Evolutionary conservation across 2,113 vertebrate genomes (phyloP).

Genomic region (Polypterus bichir): DNA sequence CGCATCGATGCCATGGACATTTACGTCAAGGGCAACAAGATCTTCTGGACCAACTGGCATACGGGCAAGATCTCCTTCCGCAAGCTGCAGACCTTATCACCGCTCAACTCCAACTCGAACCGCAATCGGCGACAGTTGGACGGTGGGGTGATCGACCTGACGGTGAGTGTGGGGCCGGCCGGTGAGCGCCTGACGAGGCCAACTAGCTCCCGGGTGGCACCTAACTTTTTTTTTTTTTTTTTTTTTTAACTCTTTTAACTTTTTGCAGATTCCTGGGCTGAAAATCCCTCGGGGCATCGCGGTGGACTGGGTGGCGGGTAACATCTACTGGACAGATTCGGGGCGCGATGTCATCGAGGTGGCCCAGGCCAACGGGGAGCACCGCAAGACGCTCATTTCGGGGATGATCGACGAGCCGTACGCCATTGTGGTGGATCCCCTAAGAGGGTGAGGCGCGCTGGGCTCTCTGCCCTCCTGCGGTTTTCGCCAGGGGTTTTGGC

Average conservation of each 20-base stretch:
- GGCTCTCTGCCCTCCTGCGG: too few relatives aligned
- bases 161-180: slow-evolving; percentile 39
- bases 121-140: slow-evolving; percentile 77
- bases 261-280: slow-evolving; percentile 72
- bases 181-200: background rate
- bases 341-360: slow-evolving; percentile 92
- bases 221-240: background rate
- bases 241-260: background rate
- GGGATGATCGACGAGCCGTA: slow-evolving; percentile 97
- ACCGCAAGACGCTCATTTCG: slow-evolving; percentile 86
- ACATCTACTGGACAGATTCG: slow-evolving; percentile 93
- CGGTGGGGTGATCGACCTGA: slow-evolving; percentile 66
- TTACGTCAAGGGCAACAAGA: slow-evolving; percentile 78
- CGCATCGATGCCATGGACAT: slow-evolving; percentile 92
- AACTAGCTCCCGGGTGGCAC: background rate
- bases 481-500: background rate
- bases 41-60: slow-evolving; percentile 99
- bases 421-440: slow-evolving; percentile 82
- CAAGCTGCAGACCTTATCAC: slow-evolving; percentile 57
- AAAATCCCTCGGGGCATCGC: slow-evolving; percentile 92
- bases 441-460: slow-evolving; percentile 55
- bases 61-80: slow-evolving; percentile 79
- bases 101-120: slow-evolving; percentile 53
- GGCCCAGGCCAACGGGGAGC: slow-evolving; percentile 83
- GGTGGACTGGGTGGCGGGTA: slow-evolving; percentile 90